These are phyloP conservation scores for Halcyon leucocephala DNA, from an alignment of 2,797 vertebrate species.

Conservation along the genomic window DNA sequence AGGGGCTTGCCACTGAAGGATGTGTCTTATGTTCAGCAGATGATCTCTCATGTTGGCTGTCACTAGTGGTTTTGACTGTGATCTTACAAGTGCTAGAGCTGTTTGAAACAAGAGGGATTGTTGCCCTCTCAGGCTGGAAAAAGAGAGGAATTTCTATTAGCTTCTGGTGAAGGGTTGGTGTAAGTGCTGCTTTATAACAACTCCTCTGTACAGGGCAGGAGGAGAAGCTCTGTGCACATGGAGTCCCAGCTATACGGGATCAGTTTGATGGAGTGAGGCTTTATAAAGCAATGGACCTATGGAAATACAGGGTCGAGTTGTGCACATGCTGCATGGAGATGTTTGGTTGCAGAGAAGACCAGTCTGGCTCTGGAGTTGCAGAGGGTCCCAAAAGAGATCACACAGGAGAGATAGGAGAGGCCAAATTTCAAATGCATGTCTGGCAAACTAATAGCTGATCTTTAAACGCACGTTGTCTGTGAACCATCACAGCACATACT, in stretches of 20 bases:
- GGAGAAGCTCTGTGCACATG: not conserved
- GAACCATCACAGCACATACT: not conserved
- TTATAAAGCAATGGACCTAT: not conserved
- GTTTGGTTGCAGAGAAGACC: not conserved
- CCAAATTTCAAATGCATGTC: accelerated
- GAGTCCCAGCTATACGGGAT: not conserved
- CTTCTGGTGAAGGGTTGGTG: not conserved
- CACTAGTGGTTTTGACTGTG: not conserved
- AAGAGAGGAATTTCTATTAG: not conserved
- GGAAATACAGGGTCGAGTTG: accelerated
- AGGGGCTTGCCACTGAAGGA: not conserved
- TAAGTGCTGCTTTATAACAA: not conserved
- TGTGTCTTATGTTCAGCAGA: not conserved
- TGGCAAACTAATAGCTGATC: not conserved
- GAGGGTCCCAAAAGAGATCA: not conserved
- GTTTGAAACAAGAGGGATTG: not conserved
- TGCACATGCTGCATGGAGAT: accelerated
- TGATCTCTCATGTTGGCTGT: not conserved
- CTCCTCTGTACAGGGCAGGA: not conserved
- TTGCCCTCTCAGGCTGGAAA: not conserved
- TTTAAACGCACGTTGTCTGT: accelerated
- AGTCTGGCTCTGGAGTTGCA: accelerated
- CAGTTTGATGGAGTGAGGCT: not conserved
- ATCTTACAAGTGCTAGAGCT: not conserved
- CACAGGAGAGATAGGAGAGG: not conserved